Evolutionary conservation across 2,797 vertebrate species (phyloP).

Genomic region (Crenichthys baileyi): DNA sequence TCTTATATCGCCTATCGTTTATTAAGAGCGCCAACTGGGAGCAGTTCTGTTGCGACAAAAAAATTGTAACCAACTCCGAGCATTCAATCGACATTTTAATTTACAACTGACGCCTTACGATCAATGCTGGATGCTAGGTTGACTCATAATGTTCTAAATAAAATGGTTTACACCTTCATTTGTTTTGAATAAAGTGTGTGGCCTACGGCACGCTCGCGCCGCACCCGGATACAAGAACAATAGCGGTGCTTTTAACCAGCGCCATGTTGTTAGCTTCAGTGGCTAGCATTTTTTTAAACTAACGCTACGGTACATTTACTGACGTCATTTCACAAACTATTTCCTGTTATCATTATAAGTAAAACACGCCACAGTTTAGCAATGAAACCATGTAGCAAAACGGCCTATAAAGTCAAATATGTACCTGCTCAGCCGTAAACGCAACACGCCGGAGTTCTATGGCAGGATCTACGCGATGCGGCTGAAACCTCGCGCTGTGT

Average conservation of each 20-base stretch:
- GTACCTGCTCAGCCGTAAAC: constrained; percentile 62
- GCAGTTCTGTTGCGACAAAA: neutral
- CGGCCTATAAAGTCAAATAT: rapidly evolving
- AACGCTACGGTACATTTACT: neutral
- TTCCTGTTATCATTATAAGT: rapidly evolving
- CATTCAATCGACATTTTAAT: constrained; percentile 1
- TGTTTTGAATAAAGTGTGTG: neutral
- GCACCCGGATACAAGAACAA: constrained; percentile 76
- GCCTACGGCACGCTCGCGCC: constrained; percentile 33
- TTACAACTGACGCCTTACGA: rapidly evolving
- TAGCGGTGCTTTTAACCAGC: constrained; percentile 73
- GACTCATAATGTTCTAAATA: neutral
- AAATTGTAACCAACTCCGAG: neutral
- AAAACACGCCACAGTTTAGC: rapidly evolving
- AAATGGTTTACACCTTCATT: neutral
- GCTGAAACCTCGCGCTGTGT: constrained; percentile 55
- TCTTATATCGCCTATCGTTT: neutral
- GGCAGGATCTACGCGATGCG: constrained; percentile 56
- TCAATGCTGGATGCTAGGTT: neutral
- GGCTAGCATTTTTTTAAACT: constrained; percentile 30
- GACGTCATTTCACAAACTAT: rapidly evolving
- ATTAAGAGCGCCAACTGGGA: constrained; percentile 27
- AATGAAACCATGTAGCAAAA: neutral
- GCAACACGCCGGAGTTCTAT: constrained; percentile 58
- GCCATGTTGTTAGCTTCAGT: constrained; percentile 68